phyloP scores from a whole-genome alignment of 2,888 invertebrate species.

The Polia nebulosa region DNA sequence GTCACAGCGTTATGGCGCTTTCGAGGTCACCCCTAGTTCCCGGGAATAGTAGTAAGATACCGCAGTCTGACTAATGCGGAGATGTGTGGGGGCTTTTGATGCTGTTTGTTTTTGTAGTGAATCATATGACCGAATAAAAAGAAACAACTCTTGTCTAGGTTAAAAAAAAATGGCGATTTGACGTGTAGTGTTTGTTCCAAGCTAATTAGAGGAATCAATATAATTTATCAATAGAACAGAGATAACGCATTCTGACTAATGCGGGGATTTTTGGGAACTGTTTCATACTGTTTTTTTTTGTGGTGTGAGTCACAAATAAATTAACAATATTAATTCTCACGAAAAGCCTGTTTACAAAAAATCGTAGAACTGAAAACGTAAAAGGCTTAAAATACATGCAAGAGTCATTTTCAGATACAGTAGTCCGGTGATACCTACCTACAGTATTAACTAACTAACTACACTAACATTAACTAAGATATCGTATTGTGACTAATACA shows the following conservation, averaged over 20 bases:
- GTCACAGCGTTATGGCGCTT: conserved; percentile 66
- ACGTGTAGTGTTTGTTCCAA: no score
- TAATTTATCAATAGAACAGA: not conserved
- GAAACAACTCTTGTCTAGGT: no score
- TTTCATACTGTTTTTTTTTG: no score
- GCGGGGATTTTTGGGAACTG: not conserved
- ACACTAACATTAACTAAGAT: no score
- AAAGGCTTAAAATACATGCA: not conserved
- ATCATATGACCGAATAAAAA: conserved; percentile 6
- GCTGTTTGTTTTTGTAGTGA: conserved; percentile 3
- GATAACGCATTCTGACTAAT: not conserved
- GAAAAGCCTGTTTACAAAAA: no score
- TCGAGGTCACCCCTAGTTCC: conserved; percentile 72
- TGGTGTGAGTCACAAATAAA: not conserved
- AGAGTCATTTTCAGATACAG: no score
- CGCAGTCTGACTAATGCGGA: conserved; percentile 63
- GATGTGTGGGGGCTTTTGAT: conserved; percentile 27
- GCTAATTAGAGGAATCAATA: no score
- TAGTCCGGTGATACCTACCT: no score
- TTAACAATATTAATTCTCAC: not conserved
- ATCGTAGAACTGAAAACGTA: no score
- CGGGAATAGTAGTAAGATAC: conserved; percentile 53
- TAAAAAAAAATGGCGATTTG: no score
- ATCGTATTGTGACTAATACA: conserved; percentile 62
- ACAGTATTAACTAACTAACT: no score